phyloP scores from a whole-genome alignment of 2,797 vertebrate species.

The Morus bassanus region DNA sequence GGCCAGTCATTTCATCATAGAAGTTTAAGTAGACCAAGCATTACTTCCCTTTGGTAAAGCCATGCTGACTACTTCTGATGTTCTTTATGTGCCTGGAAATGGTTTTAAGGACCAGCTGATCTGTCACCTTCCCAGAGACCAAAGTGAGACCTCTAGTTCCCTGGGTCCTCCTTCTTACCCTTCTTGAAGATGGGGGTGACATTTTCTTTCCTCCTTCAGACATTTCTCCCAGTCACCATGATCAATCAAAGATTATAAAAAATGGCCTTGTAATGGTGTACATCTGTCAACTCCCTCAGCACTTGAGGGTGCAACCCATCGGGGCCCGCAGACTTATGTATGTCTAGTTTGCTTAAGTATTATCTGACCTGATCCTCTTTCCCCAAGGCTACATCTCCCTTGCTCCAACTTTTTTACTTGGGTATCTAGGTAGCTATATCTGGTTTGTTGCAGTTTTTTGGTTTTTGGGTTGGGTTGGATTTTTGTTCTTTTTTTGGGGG shows the following conservation, averaged over 20 bases:
- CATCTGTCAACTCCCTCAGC: background rate
- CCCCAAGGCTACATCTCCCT: background rate
- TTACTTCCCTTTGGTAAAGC: background rate
- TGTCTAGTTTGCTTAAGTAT: background rate
- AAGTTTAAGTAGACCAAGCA: background rate
- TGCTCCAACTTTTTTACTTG: background rate
- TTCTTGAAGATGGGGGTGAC: background rate
- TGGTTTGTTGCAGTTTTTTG: accelerated
- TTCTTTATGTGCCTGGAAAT: too few relatives aligned
- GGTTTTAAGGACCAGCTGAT: background rate
- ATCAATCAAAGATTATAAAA: background rate
- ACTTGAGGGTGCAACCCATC: background rate
- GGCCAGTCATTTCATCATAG: background rate
- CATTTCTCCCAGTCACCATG: background rate
- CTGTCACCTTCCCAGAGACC: background rate
- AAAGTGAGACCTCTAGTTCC: background rate
- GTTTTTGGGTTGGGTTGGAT: too few relatives aligned
- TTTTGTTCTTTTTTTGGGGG: background rate
- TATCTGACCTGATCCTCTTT: background rate
- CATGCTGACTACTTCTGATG: too few relatives aligned
- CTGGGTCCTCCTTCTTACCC: background rate
- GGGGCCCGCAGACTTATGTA: too few relatives aligned
- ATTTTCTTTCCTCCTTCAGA: background rate
- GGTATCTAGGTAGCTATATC: background rate
- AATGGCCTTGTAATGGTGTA: background rate